Evolutionary conservation across 2,113 vertebrate genomes (phyloP).

Genomic region (Notothenia coriiceps): DNA sequence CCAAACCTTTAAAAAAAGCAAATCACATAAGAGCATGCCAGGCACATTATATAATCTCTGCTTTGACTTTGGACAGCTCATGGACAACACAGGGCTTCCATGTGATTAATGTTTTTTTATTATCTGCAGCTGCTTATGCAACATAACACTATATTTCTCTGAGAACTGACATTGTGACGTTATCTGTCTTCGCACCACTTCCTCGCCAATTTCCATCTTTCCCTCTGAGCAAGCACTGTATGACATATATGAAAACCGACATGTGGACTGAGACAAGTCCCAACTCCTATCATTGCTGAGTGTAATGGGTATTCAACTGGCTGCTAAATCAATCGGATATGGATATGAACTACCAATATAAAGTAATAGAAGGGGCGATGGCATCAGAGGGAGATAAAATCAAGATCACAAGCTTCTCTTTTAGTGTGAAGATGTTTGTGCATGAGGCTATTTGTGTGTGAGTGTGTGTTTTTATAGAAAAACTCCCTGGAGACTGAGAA

Average conservation of each 20-base stretch:
- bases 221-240: neutral
- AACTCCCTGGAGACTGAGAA: constrained; percentile 62
- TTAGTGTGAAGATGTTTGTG: constrained; percentile 40
- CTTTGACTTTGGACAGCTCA: constrained; percentile 46
- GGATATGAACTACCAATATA: constrained; percentile 1
- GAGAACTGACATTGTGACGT: neutral
- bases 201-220: constrained; percentile 1
- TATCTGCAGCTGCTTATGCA: constrained; percentile 1
- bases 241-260: constrained; percentile 15
- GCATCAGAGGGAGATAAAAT: constrained; percentile 8
- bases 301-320: constrained; percentile 4
- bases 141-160: neutral
- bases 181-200: neutral
- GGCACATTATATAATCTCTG: constrained; percentile 32
- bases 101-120: constrained; percentile 30
- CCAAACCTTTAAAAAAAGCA: neutral
- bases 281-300: constrained; percentile 4
- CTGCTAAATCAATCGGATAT: constrained; percentile 45
- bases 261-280: constrained; percentile 16
- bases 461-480: constrained; percentile 57
- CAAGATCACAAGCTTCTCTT: constrained; percentile 14
- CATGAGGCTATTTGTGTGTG: constrained; percentile 49
- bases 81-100: constrained; percentile 26
- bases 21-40: constrained; percentile 26
- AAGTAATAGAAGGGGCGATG: neutral